Evolutionary conservation across 2,113 vertebrate genomes (phyloP).

Genomic region (Amblyopsis rosae): DNA sequence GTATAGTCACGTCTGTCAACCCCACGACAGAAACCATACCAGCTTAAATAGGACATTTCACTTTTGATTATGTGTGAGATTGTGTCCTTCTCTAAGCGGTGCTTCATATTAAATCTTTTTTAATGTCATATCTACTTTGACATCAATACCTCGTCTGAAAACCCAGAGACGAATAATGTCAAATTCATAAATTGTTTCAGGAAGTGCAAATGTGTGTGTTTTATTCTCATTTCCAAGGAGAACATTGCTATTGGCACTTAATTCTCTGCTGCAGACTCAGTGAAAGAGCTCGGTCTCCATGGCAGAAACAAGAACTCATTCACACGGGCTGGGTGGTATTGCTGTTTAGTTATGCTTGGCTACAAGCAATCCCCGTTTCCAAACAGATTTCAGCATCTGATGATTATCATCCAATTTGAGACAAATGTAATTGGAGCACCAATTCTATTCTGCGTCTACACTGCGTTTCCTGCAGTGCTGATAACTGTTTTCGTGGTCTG

Average conservation of each 20-base stretch:
- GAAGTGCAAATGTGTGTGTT: slow-evolving; percentile 7
- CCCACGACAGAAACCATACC: too few species aligned
- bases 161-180: slow-evolving; percentile 14
- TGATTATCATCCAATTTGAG: slow-evolving; percentile 63
- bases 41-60: too few species aligned
- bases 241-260: slow-evolving; percentile 56
- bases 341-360: slow-evolving; percentile 65
- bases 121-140: too few species aligned
- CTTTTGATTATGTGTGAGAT: too few species aligned
- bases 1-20: too few species aligned
- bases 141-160: background rate
- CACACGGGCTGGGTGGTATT: slow-evolving; percentile 53
- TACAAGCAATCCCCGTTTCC: slow-evolving; percentile 59
- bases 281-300: slow-evolving; percentile 62
- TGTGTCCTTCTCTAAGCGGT: too few species aligned
- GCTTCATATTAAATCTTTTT: too few species aligned
- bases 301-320: slow-evolving; percentile 65
- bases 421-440: slow-evolving; percentile 58
- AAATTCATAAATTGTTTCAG: slow-evolving; percentile 37
- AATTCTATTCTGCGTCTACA: slow-evolving; percentile 45
- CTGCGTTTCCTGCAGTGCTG: slow-evolving; percentile 30
- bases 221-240: slow-evolving; percentile 41
- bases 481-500: slow-evolving; percentile 13
- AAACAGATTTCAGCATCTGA: slow-evolving; percentile 57
- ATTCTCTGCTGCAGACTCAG: slow-evolving; percentile 62